Evolutionary conservation across 2,888 invertebrate genomes (phyloP).

Genomic region (Microctonus hyperodae): DNA sequence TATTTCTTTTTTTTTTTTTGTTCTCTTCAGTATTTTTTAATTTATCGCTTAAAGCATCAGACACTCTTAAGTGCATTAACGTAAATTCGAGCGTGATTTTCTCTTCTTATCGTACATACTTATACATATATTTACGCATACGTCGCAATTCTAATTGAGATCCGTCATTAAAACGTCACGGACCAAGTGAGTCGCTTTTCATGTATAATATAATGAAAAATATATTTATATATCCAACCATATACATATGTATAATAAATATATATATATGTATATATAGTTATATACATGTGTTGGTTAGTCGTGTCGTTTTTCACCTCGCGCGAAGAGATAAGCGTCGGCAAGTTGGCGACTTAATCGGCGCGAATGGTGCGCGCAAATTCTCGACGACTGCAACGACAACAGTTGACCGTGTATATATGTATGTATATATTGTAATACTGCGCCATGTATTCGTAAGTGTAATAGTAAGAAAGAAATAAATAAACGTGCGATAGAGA

Average conservation of each 20-base stretch:
- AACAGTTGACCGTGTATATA: conserved; percentile 3
- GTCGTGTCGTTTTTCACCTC: not conserved
- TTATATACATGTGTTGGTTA: not conserved
- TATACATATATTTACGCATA: not conserved
- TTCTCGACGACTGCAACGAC: not conserved
- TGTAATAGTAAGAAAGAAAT: conserved; percentile 36
- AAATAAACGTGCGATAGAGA: too few relatives aligned
- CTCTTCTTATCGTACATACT: conserved; percentile 1
- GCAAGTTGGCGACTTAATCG: conserved; percentile 35
- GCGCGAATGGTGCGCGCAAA: conserved; percentile 17
- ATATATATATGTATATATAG: too few relatives aligned
- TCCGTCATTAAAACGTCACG: conserved; percentile 31
- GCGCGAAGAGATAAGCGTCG: conserved; percentile 39
- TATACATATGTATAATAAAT: not conserved
- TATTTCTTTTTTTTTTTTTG: conserved; percentile 3
- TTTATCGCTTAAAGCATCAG: not conserved
- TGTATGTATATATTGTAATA: not conserved
- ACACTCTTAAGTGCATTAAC: conserved; percentile 10
- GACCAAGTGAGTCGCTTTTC: not conserved
- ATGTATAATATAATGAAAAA: not conserved
- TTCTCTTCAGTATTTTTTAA: too few relatives aligned
- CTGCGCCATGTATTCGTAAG: conserved; percentile 1
- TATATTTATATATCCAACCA: not conserved
- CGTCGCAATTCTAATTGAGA: conserved; percentile 30
- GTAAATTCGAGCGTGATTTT: not conserved